These are phyloP conservation scores for Leguminivora glycinivorella DNA, from an alignment of 1,140 invertebrate species.

Conservation along the genomic window DNA sequence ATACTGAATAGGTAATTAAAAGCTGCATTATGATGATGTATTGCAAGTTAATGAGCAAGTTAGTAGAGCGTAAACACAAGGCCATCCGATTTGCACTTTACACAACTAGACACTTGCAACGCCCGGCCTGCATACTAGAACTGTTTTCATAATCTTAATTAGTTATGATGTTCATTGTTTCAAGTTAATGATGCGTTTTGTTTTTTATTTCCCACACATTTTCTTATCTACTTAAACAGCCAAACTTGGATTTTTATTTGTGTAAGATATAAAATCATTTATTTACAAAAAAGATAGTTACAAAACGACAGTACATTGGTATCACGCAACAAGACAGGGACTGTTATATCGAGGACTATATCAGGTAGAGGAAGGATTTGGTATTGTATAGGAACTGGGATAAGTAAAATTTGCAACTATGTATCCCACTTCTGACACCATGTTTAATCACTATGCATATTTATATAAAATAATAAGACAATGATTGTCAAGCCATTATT, in stretches of 20 bases:
- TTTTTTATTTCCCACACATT: neutral
- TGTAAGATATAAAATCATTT: no score
- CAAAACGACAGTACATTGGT: no score
- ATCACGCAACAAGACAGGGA: no score
- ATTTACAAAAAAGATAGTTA: no score
- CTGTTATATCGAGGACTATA: no score
- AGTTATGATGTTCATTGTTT: neutral
- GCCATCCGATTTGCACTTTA: neutral
- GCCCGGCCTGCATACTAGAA: neutral
- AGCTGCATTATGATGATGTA: conserved; percentile 2
- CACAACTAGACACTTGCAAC: neutral
- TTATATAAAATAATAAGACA: no score
- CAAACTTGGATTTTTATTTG: neutral
- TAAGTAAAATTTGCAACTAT: no score
- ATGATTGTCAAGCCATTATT: no score
- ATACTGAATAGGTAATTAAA: neutral
- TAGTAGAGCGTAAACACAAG: conserved; percentile 11
- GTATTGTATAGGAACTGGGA: no score
- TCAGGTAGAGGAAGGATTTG: no score
- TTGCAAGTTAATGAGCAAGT: neutral
- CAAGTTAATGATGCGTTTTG: neutral
- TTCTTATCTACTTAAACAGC: neutral
- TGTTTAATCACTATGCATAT: no score
- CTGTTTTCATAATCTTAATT: neutral
- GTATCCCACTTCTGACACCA: no score